Base-by-base conservation (phyloP, 2,113 vertebrate species). In the Pseudorhombus dupliciocellatus region DNA sequence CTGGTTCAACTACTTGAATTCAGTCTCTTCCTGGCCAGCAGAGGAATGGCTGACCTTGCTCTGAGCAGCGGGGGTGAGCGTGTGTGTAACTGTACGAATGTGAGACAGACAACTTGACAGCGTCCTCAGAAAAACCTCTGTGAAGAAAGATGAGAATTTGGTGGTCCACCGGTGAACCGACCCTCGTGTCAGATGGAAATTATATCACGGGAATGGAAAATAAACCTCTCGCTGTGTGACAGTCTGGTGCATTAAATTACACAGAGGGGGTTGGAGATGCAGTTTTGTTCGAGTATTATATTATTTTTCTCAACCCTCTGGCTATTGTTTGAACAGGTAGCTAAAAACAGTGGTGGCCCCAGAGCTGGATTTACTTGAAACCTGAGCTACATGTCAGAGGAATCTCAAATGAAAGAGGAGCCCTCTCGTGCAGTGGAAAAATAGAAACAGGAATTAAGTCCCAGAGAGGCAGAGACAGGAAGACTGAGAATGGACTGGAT, bases 111-210 rank as follows among this genome's bases (percentile, higher is more conserved):
- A 3, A 30, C 52, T 56, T 31, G 42, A 63, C 22, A n/a, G 72
- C 66, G 37, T 34, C 64, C 66, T 73, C 78, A 83, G 72, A 70
- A 56, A 75, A 87, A 66, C 28, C n/a, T 57, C 22, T 72, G 2
- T 46, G 63, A 61, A 28, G 79, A 84, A 79, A 83, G 88, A 84
- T 50, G 81, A 81, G 85, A 79, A 66, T 75, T 52, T 14, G 74
- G 51, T 56, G 84, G 76, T 81, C 22, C 68, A 16, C 72, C 28
- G 83, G 67, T 22, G 40, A 54, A 68, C 6, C 62, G 22, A n/a
- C 59, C 55, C 53, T 57, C 53, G 25, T 54, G 79, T 83, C 83
- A 81, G 83, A 84, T 83, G 81, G 83, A 81, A 87, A 80, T 67
- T 26, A 76, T 76, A 73, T 73, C 3, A 48, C 31, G 2, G 40